Percentiles rank a stretch among this genome's conserved stretches.
Conservation (phyloP, 1,140 invertebrate species). For the Nasonia longicornis region DNA sequence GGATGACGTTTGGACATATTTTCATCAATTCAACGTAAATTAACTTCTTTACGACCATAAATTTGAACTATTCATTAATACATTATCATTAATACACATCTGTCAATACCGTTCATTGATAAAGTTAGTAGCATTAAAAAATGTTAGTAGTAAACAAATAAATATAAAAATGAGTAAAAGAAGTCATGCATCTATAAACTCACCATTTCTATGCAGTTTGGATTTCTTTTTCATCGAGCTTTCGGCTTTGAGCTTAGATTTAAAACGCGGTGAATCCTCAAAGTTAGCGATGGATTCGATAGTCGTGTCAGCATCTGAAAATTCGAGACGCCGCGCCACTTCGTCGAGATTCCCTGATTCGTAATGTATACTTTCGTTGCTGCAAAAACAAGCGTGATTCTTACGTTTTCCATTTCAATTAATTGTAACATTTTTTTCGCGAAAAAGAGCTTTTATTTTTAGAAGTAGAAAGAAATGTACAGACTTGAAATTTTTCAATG, state of each 20-base stretch:
- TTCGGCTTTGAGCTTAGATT: conserved; percentile 9
- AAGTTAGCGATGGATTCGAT: not conserved
- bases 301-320: conserved; percentile 42
- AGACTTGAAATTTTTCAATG: too few relatives aligned
- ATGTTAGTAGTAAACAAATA: too few relatives aligned
- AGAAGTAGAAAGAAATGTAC: conserved; percentile 8
- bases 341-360: conserved; percentile 30
- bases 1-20: too few relatives aligned
- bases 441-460: conserved; percentile 4
- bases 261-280: not conserved
- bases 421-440: not conserved
- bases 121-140: too few relatives aligned
- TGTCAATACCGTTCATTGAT: too few relatives aligned
- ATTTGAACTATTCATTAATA: too few relatives aligned
- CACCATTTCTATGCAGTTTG: not conserved
- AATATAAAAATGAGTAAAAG: not conserved
- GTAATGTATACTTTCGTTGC: conserved; percentile 35
- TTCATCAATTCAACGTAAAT: too few relatives aligned
- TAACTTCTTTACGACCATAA: too few relatives aligned
- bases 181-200: not conserved
- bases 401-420: not conserved
- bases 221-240: conserved; percentile 2
- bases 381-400: conserved; percentile 16
- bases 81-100: too few relatives aligned
- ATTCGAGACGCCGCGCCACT: conserved; percentile 49